Evolutionary conservation across 2,888 invertebrate genomes (phyloP), one percentile per base, ranked within the genome.

Genomic region (Nomada ferruginata): DNA sequence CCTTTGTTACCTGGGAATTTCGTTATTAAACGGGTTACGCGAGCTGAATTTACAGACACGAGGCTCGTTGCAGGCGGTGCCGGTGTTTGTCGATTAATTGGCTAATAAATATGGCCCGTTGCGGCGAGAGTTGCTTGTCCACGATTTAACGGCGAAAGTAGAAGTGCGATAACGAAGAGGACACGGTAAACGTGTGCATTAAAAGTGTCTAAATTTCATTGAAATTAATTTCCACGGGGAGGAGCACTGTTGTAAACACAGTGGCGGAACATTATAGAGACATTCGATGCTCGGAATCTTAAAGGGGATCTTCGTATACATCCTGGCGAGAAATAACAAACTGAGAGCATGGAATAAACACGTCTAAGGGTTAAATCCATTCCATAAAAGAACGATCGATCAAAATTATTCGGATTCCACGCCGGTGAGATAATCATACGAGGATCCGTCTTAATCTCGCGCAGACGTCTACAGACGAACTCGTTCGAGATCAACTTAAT

Each of bases 361-460:
- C 53, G n/a, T 53, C 53, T 0, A 10, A 47, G 2, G 9, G 10
- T 18, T 47, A 59, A 26, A 47, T 29, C 26, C 18, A 5, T 7
- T 18, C 18, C n/a, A 52, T n/a, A 20, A 61, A 13, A 15, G 4
- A 23, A 13, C 47, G 23, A 64, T n/a, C 23, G 55, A 55, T 47
- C 0, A 29, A 69, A 59, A 47, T 20, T 36, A 26, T 57, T 47
- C 44, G 59, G 36, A 47, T 66, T 66, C 36, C 29, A 20, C 23
- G 44, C 23, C 36, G 3, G 26, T 10, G n/a, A 71, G 70, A 70
- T 76, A 70, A 79, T 79, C 69, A 60, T 71, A 26, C 64, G 36
- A 47, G 64, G 53, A 65, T 47, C 64, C 61, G 53, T 79, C 71
- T 65, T 59, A 79, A 79, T 76, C 69, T 70, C 29, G 23, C 42